phyloP scores from a whole-genome alignment of 2,113 vertebrate genomes.

The Corythaeola cristata region DNA sequence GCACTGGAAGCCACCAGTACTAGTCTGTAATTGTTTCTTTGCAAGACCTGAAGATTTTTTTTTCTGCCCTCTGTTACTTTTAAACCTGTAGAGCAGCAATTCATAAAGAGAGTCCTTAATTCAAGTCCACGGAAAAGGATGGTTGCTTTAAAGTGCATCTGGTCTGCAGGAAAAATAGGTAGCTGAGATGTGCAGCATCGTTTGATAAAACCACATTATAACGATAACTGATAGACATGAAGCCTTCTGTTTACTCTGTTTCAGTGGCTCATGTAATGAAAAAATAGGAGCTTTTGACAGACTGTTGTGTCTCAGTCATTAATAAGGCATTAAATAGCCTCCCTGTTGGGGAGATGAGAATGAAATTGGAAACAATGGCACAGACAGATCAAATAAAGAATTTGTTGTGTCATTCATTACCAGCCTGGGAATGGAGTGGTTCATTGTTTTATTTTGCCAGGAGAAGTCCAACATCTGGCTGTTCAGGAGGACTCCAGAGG shows the following conservation, averaged over 20 bases:
- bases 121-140: neutral
- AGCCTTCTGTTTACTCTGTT: neutral
- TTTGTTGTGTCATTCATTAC: constrained; percentile 70
- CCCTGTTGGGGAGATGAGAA: neutral
- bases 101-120: neutral
- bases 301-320: neutral
- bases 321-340: neutral
- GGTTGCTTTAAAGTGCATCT: neutral
- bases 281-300: neutral
- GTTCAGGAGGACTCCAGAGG: constrained; percentile 93
- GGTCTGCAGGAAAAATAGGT: neutral
- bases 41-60: neutral
- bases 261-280: neutral
- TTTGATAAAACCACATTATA: neutral
- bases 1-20: neutral
- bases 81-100: neutral
- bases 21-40: neutral
- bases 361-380: neutral
- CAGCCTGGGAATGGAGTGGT: constrained; percentile 71
- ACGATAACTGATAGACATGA: neutral
- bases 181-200: too few relatives aligned
- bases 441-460: constrained; percentile 88
- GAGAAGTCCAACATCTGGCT: constrained; percentile 97
- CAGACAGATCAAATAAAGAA: neutral
- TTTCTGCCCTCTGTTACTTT: neutral